Evolutionary conservation across 1,140 invertebrate species (phyloP).

Genomic region (Drosophila eugracilis): DNA sequence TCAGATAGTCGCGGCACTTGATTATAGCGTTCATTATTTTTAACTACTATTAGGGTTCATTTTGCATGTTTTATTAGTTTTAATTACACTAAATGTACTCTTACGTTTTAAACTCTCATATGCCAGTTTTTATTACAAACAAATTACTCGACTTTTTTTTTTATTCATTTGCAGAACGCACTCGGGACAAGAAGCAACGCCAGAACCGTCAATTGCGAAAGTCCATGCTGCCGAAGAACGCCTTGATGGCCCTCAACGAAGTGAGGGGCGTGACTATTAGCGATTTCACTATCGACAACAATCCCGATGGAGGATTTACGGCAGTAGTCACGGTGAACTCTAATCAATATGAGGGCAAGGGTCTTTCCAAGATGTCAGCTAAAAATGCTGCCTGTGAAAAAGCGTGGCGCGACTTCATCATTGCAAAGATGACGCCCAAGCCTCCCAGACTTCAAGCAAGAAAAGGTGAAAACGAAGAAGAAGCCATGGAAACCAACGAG

Average conservation of each 20-base stretch:
- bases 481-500: conserved; percentile 51
- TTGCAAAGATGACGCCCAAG: conserved; percentile 88
- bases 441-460: conserved; percentile 6
- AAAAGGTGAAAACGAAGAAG: conserved; percentile 28
- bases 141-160: background rate
- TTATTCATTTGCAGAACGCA: conserved; percentile 51
- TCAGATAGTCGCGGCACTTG: too few species aligned
- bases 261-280: conserved; percentile 86
- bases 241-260: conserved; percentile 94
- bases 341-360: conserved; percentile 77
- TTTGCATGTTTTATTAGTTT: too few species aligned
- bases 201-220: conserved; percentile 89
- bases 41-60: too few species aligned
- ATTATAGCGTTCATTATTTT: too few species aligned
- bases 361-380: conserved; percentile 86
- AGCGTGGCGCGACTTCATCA: conserved; percentile 89
- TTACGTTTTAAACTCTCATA: too few species aligned
- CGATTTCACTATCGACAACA: conserved; percentile 78
- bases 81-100: too few species aligned
- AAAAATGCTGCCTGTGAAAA: conserved; percentile 90
- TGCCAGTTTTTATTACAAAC: too few species aligned
- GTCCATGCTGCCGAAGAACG: conserved; percentile 92
- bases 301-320: conserved; percentile 73
- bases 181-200: conserved; percentile 87
- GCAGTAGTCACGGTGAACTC: conserved; percentile 79